Conservation (phyloP, 1,140 invertebrate species). For the Notospermus geniculatus region DNA sequence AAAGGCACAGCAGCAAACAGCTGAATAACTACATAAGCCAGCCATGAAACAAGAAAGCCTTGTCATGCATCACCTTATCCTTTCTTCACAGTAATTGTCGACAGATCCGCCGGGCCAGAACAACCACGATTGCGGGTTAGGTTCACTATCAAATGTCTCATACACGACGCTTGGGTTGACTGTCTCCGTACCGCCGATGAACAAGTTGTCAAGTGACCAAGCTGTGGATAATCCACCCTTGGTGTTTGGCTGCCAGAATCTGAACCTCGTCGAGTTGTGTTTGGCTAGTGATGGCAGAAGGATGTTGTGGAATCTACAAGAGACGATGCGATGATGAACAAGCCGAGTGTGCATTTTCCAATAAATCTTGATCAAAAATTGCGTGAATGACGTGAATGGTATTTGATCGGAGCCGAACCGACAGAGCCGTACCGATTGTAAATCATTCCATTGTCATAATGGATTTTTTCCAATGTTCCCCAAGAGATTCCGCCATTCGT, state of each 20-base stretch:
- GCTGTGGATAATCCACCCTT: conserved; percentile 46
- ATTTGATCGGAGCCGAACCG: no score
- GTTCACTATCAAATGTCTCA: conserved; percentile 50
- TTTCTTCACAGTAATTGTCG: conserved; percentile 41
- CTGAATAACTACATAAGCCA: no score
- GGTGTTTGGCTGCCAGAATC: conserved; percentile 58
- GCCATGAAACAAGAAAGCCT: no score
- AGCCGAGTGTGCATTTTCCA: no score
- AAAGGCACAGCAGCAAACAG: no score
- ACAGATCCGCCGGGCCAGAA: conserved; percentile 55
- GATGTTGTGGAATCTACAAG: conserved; percentile 43
- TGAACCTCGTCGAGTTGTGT: conserved; percentile 56
- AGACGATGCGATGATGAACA: no score
- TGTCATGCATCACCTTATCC: no score
- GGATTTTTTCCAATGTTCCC: conserved; percentile 54
- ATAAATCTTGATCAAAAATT: conserved; percentile 1
- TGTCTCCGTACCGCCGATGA: conserved; percentile 51
- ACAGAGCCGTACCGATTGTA: no score
- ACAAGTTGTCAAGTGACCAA: conserved; percentile 58
- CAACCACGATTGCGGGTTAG: conserved; percentile 48
- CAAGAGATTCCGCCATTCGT: conserved; percentile 58
- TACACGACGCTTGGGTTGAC: conserved; percentile 51
- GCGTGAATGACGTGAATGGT: background rate
- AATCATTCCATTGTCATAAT: conserved; percentile 30
- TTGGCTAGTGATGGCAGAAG: conserved; percentile 34